A percentile compares a stretch with the other conserved stretches of the same genome.
Conservation (phyloP, 92 coral and sea anemone genomes). For the Hydrozoanthus gracilis region DNA sequence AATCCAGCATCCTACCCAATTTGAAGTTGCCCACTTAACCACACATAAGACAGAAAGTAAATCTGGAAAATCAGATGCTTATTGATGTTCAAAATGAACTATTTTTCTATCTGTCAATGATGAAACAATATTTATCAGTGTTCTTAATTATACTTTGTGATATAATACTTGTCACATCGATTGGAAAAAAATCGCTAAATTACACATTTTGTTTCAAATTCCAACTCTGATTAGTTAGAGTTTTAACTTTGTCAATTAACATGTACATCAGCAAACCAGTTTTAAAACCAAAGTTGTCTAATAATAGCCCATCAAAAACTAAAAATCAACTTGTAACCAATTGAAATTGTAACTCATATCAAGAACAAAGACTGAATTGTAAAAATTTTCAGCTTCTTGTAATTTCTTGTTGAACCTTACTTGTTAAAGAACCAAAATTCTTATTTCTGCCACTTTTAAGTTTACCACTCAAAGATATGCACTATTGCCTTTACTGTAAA, state of each 20-base stretch:
- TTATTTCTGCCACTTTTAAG: no score
- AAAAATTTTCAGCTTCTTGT: no score
- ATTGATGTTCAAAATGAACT: conserved; percentile 13
- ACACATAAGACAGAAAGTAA: neutral
- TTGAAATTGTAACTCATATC: no score
- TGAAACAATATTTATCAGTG: neutral
- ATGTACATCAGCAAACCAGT: neutral
- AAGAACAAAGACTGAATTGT: no score
- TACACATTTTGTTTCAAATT: no score
- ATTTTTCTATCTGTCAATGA: neutral
- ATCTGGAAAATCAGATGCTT: conserved; percentile 15
- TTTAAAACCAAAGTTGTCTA: neutral
- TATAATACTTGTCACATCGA: neutral
- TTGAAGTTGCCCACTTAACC: neutral
- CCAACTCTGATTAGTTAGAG: neutral
- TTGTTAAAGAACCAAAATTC: no score
- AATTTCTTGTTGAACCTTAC: no score
- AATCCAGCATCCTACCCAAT: conserved; percentile 42
- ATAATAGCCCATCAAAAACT: neutral
- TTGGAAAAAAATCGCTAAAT: neutral
- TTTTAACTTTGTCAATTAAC: neutral
- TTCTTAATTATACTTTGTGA: neutral
- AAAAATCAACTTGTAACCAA: no score
- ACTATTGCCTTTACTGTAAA: no score
- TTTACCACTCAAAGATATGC: no score